A percentile compares a stretch with the other conserved stretches of the same genome.
Evolutionary conservation across 2,888 invertebrate species (phyloP).

Genomic region (Orchesellides sinensis): DNA sequence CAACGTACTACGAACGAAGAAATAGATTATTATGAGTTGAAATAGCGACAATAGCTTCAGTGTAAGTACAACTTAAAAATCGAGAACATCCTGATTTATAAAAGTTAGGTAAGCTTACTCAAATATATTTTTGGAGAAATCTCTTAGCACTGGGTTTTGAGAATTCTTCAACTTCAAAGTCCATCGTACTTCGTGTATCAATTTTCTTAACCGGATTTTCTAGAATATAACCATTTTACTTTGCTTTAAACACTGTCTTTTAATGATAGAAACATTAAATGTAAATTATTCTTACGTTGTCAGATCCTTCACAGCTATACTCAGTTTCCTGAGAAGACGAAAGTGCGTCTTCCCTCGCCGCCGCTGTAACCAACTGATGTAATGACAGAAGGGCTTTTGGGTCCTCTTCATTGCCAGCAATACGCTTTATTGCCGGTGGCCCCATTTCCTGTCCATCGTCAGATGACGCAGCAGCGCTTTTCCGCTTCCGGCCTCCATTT

Average conservation of each 20-base stretch:
- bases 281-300: background rate
- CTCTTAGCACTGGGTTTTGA: background rate
- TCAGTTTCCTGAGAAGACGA: slow-evolving; percentile 33
- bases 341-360: background rate
- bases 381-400: too few species aligned
- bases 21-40: background rate
- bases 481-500: background rate
- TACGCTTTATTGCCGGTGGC: too few species aligned
- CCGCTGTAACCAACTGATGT: too few species aligned
- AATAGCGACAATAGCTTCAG: too few species aligned
- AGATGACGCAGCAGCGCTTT: too few species aligned
- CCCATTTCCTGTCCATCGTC: too few species aligned
- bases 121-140: background rate
- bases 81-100: background rate
- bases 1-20: background rate
- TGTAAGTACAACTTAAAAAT: background rate
- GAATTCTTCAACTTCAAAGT: background rate
- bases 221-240: background rate
- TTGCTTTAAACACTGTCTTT: background rate
- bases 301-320: background rate
- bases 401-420: too few species aligned
- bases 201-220: background rate
- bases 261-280: background rate
- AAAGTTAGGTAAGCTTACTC: slow-evolving; percentile 14
- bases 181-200: background rate